Evolutionary conservation across 2,113 vertebrate genomes (phyloP), one percentile per base, ranked within the genome.

Genomic region (Etheostoma cragini): DNA sequence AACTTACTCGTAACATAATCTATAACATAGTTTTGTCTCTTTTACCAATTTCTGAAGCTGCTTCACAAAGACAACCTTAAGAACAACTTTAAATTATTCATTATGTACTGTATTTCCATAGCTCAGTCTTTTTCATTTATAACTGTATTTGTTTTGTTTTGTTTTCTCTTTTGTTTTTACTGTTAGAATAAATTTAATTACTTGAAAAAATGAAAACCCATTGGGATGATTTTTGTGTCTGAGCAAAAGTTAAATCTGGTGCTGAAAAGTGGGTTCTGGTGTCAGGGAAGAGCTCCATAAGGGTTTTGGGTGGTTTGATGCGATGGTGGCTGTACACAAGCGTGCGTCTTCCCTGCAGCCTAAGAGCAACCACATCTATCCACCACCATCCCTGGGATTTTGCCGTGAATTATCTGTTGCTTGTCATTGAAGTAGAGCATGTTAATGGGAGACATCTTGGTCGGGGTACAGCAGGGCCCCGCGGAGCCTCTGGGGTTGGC

Each of bases 391-490:
- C 98, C 98, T 0, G 98, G 97, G 92, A 99, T 99, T 95, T 99
- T 99, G 87, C 98, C 98, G 19, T 99, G 98, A 94, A 99, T 99
- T 88, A 99, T 99, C 92, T 99, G 97, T 94, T 99, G 97, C 92
- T 99, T 99, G 95, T 99, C 98, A 81, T 99, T 99, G 94, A 99
- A 99, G 94, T 99, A 99, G 78, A 99, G 96, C 98, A 99, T 99
- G 94, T 99, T 99, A 95, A 99, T 99, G 69, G 98, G 98, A 49
- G 98, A 99, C 98, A 99, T 99, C 96, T 99, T 99, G 93, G 98
- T 99, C 17, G 98, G 98, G 16, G 98, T 99, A 83, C 98, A 99
- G 96, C 98, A 99, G 63, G 98, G 98, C 76, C 98, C 98, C 0
- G 98, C 98, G 0, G 98, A 98, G 86, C 98, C 98, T 38, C 97